Base-by-base conservation (phyloP, 2,888 invertebrate species). In the Drosophila suboccidentalis region DNA sequence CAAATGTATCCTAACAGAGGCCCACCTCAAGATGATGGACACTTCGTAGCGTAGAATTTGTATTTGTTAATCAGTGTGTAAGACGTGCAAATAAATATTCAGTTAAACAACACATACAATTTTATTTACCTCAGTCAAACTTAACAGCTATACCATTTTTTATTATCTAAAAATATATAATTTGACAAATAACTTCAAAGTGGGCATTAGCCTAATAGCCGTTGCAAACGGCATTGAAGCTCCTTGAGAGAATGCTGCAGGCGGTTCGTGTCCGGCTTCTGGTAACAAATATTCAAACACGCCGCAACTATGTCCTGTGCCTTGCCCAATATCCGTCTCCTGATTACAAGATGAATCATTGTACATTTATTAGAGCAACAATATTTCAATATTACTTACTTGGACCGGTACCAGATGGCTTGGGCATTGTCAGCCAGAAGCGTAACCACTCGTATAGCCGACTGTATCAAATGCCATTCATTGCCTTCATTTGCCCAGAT, bases 401-500 rank as follows among this genome's bases (percentile, higher is more conserved):
- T 91, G 50, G 91, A 92, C 22, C 92, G 87, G 36, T 87, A 90
- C 82, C 94, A 93, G 69, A 96, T 94, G 26, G 94, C 92, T 75
- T 94, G 93, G 36, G 95, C 94, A 85, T 94, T 94, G 62, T 94
- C 94, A 53, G 96, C 94, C 82, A 97, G 95, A 50, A 94, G 93
- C 73, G 95, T 94, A 71, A 97, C 95, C 82, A 98, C 93, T 78
- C 95, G 94, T 64, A 95, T 95, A 26, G 97, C 95, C 4, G 96
- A 96, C 91, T 95, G 95, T 76, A 97, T 95, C 75, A 97, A 94
- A 94, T 98, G 97, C 91, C 96, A 95, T 92, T 98, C 97, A 91
- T 97, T 96, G 60, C 97, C 96, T 92, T 96, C 95, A 19, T 95
- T 95, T 67, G 96, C 94, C 98, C 98, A 98, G 83, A 96, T 95